Conservation (phyloP, 2,113 vertebrate species). For the Nanorana parkeri region DNA sequence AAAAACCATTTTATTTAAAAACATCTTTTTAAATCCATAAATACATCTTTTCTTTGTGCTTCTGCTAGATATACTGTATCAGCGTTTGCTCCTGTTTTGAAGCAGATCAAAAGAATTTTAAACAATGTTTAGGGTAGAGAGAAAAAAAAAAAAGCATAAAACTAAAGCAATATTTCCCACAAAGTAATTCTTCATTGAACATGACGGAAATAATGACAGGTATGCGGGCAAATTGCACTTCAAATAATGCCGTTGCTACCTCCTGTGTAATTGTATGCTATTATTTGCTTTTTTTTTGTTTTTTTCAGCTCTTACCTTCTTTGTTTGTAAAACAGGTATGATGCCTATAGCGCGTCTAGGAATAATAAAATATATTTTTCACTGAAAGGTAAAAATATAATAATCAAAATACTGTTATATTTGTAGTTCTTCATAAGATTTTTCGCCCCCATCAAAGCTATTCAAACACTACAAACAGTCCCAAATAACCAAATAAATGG, state of each 20-base stretch:
- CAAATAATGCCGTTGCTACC: neutral
- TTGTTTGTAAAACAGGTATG: neutral
- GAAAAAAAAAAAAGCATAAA: too few species aligned
- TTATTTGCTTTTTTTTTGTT: neutral
- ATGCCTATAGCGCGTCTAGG: neutral
- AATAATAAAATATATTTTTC: neutral
- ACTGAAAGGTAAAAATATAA: neutral
- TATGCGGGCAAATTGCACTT: neutral
- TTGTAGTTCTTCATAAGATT: neutral
- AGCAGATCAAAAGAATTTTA: too few species aligned
- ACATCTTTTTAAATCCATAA: too few species aligned
- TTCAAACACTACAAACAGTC: neutral
- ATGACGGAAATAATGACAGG: neutral
- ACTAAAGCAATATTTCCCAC: too few species aligned
- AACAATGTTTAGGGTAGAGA: too few species aligned
- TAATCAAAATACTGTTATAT: neutral
- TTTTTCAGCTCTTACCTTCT: neutral
- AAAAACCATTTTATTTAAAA: too few species aligned
- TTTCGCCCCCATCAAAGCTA: neutral
- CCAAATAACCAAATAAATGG: neutral
- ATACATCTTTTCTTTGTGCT: too few species aligned
- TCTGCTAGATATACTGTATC: too few species aligned
- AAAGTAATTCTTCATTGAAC: neutral
- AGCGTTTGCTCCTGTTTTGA: too few species aligned
- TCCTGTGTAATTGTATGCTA: neutral